Percentiles rank a stretch among this genome's conserved stretches.
These are phyloP conservation scores for Uria aalge DNA, from an alignment of 2,113 vertebrate species.

Conservation along the genomic window DNA sequence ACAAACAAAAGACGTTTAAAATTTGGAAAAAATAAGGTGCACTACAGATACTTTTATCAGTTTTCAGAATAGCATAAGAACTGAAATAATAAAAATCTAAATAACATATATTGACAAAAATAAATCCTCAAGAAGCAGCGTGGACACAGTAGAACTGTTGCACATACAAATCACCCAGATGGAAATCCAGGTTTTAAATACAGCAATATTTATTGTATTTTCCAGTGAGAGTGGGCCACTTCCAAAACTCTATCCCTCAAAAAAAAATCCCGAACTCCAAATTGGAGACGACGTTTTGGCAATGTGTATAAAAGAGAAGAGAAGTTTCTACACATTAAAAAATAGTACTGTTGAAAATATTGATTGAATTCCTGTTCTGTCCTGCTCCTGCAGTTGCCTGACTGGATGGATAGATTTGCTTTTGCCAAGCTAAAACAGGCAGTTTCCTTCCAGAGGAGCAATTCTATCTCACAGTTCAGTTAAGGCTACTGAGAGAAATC, in stretches of 20 bases:
- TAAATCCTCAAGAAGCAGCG: neutral
- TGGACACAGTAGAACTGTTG: neutral
- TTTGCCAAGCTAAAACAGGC: neutral
- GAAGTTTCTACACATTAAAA: neutral
- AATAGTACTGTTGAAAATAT: neutral
- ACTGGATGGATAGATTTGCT: neutral
- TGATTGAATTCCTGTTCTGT: neutral
- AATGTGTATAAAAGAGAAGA: neutral
- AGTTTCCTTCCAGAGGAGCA: neutral
- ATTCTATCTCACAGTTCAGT: neutral
- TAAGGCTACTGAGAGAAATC: neutral
- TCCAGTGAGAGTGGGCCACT: neutral
- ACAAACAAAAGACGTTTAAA: neutral
- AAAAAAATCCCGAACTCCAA: neutral
- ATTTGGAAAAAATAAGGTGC: neutral
- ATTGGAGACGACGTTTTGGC: neutral
- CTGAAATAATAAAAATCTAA: neutral
- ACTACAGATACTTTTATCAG: neutral
- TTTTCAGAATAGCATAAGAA: neutral
- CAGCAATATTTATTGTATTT: neutral
- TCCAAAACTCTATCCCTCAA: neutral
- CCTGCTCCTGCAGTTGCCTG: neutral
- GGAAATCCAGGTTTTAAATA: neutral
- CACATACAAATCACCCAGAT: neutral
- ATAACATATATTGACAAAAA: neutral